Conservation (phyloP, 2,113 vertebrate genomes). For the Upupa epops region DNA sequence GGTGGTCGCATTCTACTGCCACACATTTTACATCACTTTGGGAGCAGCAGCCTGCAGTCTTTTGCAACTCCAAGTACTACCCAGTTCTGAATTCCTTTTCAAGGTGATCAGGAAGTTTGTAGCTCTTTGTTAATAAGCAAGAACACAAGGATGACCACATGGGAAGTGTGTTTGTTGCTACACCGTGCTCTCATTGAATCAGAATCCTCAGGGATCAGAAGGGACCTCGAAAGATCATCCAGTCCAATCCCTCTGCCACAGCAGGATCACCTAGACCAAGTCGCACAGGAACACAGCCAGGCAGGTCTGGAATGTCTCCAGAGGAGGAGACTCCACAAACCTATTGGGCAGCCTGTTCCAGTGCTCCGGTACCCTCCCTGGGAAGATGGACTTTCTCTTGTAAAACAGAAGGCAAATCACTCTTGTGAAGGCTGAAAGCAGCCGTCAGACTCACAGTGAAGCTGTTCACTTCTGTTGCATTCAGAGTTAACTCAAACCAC, state of each 20-base stretch:
- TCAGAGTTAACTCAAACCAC: background rate
- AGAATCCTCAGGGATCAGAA: too few species aligned
- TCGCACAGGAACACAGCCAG: too few species aligned
- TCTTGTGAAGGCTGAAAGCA: background rate
- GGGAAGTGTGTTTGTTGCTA: background rate
- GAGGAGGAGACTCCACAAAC: too few species aligned
- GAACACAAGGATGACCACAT: background rate
- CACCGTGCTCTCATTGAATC: background rate
- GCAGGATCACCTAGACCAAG: too few species aligned
- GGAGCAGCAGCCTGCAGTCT: background rate
- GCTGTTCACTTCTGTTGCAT: background rate
- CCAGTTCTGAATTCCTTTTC: background rate
- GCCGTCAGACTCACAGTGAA: background rate
- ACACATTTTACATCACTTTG: background rate
- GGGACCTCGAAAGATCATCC: too few species aligned
- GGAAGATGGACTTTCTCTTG: background rate
- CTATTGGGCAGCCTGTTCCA: too few species aligned
- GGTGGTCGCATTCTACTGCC: background rate
- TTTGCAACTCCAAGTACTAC: background rate
- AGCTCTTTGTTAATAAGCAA: background rate
- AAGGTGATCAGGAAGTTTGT: background rate
- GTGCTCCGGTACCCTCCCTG: too few species aligned
- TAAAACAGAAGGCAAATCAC: background rate
- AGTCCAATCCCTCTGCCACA: too few species aligned
- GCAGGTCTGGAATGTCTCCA: too few species aligned